Conservation (phyloP, 2,797 vertebrate species). For the Smutsia gigantea region DNA sequence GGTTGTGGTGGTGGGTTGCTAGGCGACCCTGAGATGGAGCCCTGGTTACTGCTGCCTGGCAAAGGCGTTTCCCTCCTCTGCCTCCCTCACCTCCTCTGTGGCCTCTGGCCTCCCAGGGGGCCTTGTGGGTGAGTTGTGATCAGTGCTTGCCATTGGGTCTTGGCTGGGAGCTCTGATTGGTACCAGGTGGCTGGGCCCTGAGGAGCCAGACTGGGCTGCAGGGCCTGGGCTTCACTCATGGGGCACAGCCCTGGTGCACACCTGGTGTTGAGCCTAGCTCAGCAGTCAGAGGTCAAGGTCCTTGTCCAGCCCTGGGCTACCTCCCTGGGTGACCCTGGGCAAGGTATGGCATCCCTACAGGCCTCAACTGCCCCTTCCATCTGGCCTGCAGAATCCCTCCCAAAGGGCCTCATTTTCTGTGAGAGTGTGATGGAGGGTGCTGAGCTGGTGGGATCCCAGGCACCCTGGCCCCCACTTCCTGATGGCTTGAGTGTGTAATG, state of each 20-base stretch:
- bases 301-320: neutral
- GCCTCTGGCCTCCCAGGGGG: slow-evolving; percentile 76
- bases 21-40: slow-evolving; percentile 66
- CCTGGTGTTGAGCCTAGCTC: neutral
- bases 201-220: slow-evolving; percentile 4
- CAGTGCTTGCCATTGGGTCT: slow-evolving; percentile 46
- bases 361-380: neutral
- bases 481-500: neutral
- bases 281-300: neutral
- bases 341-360: neutral
- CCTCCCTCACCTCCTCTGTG: slow-evolving; percentile 64
- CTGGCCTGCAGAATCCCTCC: neutral
- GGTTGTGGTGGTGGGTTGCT: slow-evolving; percentile 77
- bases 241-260: neutral
- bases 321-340: neutral
- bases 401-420: neutral
- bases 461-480: neutral
- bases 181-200: slow-evolving; percentile 58
- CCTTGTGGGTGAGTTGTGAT: slow-evolving; percentile 51
- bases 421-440: neutral
- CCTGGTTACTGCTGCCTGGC: slow-evolving; percentile 81
- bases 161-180: slow-evolving; percentile 56
- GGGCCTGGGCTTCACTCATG: neutral
- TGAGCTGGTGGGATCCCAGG: neutral
- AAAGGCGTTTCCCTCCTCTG: slow-evolving; percentile 77